These are phyloP conservation scores for Lerema accius DNA, from an alignment of 1,140 invertebrate species.

Conservation along the genomic window DNA sequence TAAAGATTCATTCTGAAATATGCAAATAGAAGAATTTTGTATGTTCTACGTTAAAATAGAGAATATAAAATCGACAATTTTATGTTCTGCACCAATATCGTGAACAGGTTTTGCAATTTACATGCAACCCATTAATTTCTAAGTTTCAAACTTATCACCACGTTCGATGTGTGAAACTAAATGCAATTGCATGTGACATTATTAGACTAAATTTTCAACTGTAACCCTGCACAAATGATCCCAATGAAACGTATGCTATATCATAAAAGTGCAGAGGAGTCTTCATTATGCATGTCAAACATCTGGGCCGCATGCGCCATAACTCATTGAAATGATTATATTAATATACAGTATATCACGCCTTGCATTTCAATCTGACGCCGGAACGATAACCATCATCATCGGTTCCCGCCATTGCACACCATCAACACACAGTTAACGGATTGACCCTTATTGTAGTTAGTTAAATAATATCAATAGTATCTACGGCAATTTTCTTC, in stretches of 20 bases:
- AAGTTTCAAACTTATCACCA: neutral
- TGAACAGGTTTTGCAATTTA: too few relatives aligned
- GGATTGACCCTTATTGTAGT: neutral
- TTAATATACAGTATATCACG: constrained; percentile 31
- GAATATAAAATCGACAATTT: too few relatives aligned
- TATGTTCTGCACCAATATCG: too few relatives aligned
- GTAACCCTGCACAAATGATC: neutral
- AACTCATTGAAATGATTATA: constrained; percentile 31
- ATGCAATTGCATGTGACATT: neutral
- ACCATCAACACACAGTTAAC: neutral
- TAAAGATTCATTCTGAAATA: too few relatives aligned
- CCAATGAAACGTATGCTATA: constrained; percentile 14
- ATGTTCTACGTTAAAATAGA: too few relatives aligned
- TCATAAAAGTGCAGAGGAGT: constrained; percentile 25
- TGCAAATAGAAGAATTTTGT: too few relatives aligned
- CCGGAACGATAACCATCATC: constrained; percentile 24
- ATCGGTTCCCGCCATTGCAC: constrained; percentile 4
- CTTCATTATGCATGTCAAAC: constrained; percentile 30
- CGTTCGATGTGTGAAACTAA: neutral
- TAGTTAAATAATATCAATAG: constrained; percentile 5
- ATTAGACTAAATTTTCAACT: neutral
- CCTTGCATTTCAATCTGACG: constrained; percentile 33
- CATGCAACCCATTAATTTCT: too few relatives aligned
- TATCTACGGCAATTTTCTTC: neutral
- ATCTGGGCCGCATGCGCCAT: constrained; percentile 31